Conservation (phyloP, 2,888 invertebrate species). For the Thymelicus sylvestris region DNA sequence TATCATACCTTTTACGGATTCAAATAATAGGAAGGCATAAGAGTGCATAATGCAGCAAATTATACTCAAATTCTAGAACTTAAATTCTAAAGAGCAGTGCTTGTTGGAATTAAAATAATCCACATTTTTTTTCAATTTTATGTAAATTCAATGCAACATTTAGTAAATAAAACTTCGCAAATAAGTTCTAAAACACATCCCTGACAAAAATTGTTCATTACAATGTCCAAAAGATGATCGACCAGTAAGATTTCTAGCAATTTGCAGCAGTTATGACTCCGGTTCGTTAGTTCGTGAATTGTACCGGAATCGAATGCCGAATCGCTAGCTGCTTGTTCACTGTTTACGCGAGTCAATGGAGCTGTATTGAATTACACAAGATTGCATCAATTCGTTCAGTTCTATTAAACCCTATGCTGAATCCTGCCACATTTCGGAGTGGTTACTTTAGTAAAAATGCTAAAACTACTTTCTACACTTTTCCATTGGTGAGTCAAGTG, state of each 20-base stretch:
- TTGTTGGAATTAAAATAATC: no score
- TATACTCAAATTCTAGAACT: no score
- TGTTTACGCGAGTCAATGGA: slow-evolving; percentile 26
- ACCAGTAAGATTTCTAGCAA: slow-evolving; percentile 70
- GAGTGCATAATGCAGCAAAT: no score
- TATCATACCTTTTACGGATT: no score
- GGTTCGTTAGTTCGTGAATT: slow-evolving; percentile 79
- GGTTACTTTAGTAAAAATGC: background rate
- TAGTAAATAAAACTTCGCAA: no score
- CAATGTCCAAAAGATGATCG: slow-evolving; percentile 72
- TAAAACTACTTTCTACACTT: background rate
- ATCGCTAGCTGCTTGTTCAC: slow-evolving; percentile 57
- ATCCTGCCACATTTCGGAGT: background rate
- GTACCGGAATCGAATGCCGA: slow-evolving; percentile 77
- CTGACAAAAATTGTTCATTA: slow-evolving; percentile 61
- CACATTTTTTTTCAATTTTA: no score
- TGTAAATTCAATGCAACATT: no score
- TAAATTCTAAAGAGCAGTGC: no score
- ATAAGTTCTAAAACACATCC: slow-evolving; percentile 53
- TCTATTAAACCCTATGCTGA: slow-evolving; percentile 28
- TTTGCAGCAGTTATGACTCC: slow-evolving; percentile 65
- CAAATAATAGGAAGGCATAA: no score
- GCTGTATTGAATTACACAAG: slow-evolving; percentile 34
- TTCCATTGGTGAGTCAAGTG: background rate
- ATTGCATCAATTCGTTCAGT: slow-evolving; percentile 36